phyloP scores from a whole-genome alignment of 2,888 invertebrate genomes.

The Lumbricus terrestris region DNA sequence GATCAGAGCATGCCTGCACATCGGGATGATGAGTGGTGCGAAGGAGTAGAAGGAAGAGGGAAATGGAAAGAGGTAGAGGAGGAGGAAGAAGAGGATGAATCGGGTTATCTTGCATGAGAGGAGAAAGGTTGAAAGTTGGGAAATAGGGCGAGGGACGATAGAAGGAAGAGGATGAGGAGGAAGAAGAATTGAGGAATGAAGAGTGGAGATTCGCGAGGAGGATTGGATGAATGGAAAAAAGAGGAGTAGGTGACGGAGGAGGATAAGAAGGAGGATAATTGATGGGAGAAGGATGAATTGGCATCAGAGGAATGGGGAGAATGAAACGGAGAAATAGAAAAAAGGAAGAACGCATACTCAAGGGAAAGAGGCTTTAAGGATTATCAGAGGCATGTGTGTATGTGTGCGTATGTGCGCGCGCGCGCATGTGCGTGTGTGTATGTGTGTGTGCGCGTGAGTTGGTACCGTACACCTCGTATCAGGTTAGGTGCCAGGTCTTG shows the following conservation, averaged over 20 bases:
- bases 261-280: not conserved
- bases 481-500: not conserved
- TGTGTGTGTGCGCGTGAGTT: not conserved
- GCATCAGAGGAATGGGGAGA: not conserved
- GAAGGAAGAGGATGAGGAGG: not conserved
- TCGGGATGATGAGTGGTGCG: not conserved
- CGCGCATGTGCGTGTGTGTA: not conserved
- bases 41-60: not conserved
- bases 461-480: not conserved
- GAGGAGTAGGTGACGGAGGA: not conserved
- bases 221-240: not conserved
- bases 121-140: not conserved
- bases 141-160: not conserved
- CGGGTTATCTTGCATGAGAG: not conserved
- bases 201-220: not conserved
- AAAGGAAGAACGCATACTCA: no score
- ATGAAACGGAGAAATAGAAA: no score
- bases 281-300: no score
- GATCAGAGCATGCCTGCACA: not conserved
- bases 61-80: not conserved
- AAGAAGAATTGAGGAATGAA: not conserved
- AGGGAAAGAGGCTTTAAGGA: no score
- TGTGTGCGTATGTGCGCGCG: not conserved
- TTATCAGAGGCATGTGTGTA: not conserved
- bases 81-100: not conserved